Evolutionary conservation across 2,888 invertebrate genomes (phyloP), one percentile per base, ranked within the genome.

Genomic region (Falcaria lacertinaria): DNA sequence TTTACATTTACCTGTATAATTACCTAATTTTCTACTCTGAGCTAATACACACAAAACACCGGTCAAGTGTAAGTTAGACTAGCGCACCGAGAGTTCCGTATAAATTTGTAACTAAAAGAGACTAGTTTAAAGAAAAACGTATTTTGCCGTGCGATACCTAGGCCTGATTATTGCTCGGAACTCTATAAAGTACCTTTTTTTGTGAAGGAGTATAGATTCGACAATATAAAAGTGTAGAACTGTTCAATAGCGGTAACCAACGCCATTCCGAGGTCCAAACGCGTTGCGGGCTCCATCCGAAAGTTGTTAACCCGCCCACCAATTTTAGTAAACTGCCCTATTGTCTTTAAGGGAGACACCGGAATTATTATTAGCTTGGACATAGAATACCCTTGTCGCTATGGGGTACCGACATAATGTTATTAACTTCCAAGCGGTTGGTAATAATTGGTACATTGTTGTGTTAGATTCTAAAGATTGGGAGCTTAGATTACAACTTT

Each of bases 291-390:
- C 19, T 14, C 19, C n/a, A 22, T 36, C 14, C 14, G 13, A 36
- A 22, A 22, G 22, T 22, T 36, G 22, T 36, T 36, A 36, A 19
- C 7, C 36, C 19, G 8, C 36, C 36, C 19, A 35, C n/a, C 14
- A 36, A 22, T 22, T 36, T 19, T 36, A 14, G 36, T 19, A 14
- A 36, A 36, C 36, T 36, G 36, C 22, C 28, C 36, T 36, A 36
- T 36, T 36, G 36, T 36, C 22, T 19, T 1, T 36, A 7, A 13
- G 14, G 19, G 7, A 14, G 36, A 14, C 4, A 13, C 36, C 14
- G 34, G 28, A 11, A 28, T 28, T 34, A 15, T 14, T 22, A 22
- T 36, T 36, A 36, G 22, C n/a, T 2, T 14, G 36, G 14, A 14
- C 22, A 22, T 36, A 13, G 14, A 16, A 22, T 13, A 14, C 19